phyloP scores from a whole-genome alignment of 2,888 invertebrate genomes.

The Therioaphis trifolii region DNA sequence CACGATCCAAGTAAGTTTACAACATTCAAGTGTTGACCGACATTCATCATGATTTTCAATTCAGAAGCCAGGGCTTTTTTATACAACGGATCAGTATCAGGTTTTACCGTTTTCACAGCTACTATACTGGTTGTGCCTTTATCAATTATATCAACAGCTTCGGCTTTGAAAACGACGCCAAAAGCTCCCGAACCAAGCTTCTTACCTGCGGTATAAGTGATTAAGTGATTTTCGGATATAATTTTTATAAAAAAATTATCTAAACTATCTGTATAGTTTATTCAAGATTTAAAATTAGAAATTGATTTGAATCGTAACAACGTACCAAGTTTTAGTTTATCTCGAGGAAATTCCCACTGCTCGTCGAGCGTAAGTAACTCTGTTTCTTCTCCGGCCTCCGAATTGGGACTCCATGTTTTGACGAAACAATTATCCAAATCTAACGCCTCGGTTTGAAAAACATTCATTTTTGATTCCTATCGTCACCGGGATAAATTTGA shows the following conservation, averaged over 20 bases:
- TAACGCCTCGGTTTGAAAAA: no score
- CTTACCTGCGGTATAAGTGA: no score
- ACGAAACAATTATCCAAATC: constrained; percentile 83
- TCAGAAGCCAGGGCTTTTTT: constrained; percentile 90
- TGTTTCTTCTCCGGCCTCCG: constrained; percentile 92
- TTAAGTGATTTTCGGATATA: no score
- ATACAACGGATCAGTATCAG: constrained; percentile 83
- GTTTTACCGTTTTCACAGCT: constrained; percentile 95
- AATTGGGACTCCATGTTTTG: constrained; percentile 85
- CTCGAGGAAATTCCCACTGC: constrained; percentile 88
- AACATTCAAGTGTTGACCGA: constrained; percentile 94
- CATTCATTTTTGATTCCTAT: no score
- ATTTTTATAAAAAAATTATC: no score
- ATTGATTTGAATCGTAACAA: constrained; percentile 64
- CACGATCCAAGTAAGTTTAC: constrained; percentile 94
- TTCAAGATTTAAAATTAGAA: no score
- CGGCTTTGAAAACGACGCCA: constrained; percentile 90
- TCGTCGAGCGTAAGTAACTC: constrained; percentile 85
- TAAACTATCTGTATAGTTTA: no score
- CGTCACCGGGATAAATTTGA: no score
- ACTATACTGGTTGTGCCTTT: constrained; percentile 82
- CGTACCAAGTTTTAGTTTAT: constrained; percentile 83
- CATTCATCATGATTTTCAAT: constrained; percentile 93
- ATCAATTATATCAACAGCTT: constrained; percentile 82
- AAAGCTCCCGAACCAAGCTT: constrained; percentile 94